These are phyloP conservation scores for Zosterops japonicus DNA, from an alignment of 2,113 vertebrate species.

Conservation along the genomic window DNA sequence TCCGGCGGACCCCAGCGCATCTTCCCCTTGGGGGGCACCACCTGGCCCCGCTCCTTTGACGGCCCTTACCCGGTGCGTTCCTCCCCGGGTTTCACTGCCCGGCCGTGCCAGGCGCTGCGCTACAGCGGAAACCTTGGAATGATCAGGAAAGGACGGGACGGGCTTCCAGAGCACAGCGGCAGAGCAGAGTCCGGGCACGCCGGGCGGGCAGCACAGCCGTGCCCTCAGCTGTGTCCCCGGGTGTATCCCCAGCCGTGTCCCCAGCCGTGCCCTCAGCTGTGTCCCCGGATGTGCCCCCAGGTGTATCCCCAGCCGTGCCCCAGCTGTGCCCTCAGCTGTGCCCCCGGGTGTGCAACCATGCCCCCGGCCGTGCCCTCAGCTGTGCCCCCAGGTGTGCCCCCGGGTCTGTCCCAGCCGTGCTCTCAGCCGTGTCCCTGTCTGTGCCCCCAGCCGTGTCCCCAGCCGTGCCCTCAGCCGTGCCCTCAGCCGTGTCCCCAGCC, in stretches of 20 bases:
- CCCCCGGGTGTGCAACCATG: too few species aligned
- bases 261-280: background rate
- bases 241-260: background rate
- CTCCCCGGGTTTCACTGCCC: background rate
- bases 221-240: background rate
- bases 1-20: background rate
- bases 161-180: background rate
- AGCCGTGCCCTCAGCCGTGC: too few species aligned
- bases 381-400: background rate
- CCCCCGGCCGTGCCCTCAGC: too few species aligned
- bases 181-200: background rate
- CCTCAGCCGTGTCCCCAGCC: too few species aligned
- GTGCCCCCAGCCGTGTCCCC: background rate
- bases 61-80: background rate
- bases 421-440: too few species aligned
- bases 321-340: background rate
- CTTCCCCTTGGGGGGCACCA: too few species aligned
- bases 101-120: background rate
- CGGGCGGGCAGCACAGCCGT: background rate
- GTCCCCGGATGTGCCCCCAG: background rate
- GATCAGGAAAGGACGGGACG: background rate
- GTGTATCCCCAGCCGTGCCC: too few species aligned
- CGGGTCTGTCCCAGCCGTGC: too few species aligned
- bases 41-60: background rate
- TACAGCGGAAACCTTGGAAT: fast-evolving